Evolutionary conservation across 92 coral and sea anemone genomes (phyloP).

Genomic region (Anthopleura xanthogrammica): DNA sequence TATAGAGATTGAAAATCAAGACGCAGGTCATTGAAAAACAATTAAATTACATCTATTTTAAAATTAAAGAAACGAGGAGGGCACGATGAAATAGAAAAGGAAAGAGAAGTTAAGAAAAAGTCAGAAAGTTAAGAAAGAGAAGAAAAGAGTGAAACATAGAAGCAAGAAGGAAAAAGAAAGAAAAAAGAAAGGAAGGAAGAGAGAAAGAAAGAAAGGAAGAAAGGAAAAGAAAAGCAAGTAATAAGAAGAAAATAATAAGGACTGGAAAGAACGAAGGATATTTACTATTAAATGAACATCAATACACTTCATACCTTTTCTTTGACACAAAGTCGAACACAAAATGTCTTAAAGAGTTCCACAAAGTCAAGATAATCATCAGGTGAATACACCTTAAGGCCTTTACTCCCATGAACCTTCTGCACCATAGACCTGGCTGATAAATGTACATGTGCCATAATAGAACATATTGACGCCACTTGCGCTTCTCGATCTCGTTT

Average conservation of each 20-base stretch:
- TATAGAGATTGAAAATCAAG: neutral
- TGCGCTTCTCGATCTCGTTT: conserved; percentile 53
- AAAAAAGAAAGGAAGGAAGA: neutral
- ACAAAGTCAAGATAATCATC: conserved; percentile 81
- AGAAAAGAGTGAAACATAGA: neutral
- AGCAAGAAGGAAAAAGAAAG: neutral
- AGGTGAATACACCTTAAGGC: conserved; percentile 80
- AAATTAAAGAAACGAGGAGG: neutral
- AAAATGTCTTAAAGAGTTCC: conserved; percentile 72
- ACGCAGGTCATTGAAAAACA: neutral
- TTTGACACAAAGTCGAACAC: conserved; percentile 66
- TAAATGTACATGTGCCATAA: conserved; percentile 90
- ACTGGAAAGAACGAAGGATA: neutral
- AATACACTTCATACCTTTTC: conserved; percentile 62
- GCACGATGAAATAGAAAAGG: neutral
- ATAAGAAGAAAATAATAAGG: neutral
- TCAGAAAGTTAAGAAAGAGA: neutral
- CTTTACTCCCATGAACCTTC: conserved; percentile 62
- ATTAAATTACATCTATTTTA: neutral
- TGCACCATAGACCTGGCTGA: conserved; percentile 73
- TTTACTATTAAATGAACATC: neutral
- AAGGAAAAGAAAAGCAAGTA: neutral
- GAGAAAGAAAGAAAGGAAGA: neutral
- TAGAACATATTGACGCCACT: conserved; percentile 68
- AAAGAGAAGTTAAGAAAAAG: neutral